phyloP scores from a whole-genome alignment of 2,797 vertebrate genomes.

The Aulostomus chinensis region DNA sequence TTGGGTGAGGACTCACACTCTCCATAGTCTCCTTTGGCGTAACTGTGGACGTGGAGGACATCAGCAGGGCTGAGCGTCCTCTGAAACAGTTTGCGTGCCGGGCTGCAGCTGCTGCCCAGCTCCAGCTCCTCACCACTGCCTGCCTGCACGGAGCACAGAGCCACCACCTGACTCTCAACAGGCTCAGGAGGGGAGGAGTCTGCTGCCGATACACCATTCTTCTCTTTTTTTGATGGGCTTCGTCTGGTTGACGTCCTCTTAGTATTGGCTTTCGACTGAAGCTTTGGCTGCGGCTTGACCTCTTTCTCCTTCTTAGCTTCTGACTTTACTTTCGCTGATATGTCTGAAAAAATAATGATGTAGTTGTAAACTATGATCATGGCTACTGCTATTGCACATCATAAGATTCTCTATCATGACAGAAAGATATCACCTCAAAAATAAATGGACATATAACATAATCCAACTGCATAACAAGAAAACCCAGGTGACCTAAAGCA shows the following conservation, averaged over 20 bases:
- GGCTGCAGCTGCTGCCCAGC: slow-evolving; percentile 26
- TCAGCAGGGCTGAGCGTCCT: slow-evolving; percentile 83
- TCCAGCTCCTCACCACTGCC: slow-evolving; percentile 13
- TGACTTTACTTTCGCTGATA: slow-evolving; percentile 16
- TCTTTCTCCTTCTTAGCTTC: slow-evolving; percentile 50
- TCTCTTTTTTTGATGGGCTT: slow-evolving; percentile 51
- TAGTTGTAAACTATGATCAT: background rate
- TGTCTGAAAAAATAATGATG: slow-evolving; percentile 38
- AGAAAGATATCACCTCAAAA: background rate
- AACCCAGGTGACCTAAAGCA: too few relatives aligned
- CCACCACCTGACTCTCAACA: slow-evolving; percentile 13
- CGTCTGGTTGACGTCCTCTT: slow-evolving; percentile 50
- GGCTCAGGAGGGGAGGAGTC: slow-evolving; percentile 16
- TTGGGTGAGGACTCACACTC: slow-evolving; percentile 58
- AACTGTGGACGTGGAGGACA: slow-evolving; percentile 90
- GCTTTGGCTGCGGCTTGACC: slow-evolving; percentile 35
- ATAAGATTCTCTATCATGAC: background rate
- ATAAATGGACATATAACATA: background rate
- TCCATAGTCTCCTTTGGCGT: slow-evolving; percentile 84
- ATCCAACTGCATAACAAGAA: too few relatives aligned
- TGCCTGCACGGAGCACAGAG: background rate
- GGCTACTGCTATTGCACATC: background rate
- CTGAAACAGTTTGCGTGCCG: slow-evolving; percentile 74
- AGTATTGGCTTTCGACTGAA: slow-evolving; percentile 31
- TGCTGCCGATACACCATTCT: slow-evolving; percentile 3